These are phyloP conservation scores for Contarinia nasturtii DNA, from an alignment of 1,140 invertebrate genomes.

Conservation along the genomic window DNA sequence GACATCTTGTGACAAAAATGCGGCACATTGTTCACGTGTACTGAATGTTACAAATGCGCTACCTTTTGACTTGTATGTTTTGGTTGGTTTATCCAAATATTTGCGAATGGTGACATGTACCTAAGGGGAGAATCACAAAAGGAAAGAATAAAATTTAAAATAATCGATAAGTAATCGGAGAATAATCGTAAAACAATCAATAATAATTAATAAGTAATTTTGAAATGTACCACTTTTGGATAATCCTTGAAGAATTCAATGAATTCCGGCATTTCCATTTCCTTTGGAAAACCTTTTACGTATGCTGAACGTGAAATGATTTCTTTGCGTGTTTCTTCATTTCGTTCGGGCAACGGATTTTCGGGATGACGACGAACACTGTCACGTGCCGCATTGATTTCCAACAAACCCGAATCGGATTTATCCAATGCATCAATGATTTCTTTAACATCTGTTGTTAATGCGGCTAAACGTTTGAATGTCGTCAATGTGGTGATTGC, in stretches of 20 bases:
- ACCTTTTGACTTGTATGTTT: conserved; percentile 61
- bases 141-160: no score
- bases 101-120: conserved; percentile 59
- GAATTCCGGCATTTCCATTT: conserved; percentile 47
- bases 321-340: conserved; percentile 63
- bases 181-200: no score
- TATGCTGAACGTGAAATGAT: conserved; percentile 61
- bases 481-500: conserved; percentile 63
- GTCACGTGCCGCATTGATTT: conserved; percentile 59
- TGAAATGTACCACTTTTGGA: conserved; percentile 53
- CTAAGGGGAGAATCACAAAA: no score
- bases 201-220: no score
- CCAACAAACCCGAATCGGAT: conserved; percentile 53
- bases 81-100: conserved; percentile 41
- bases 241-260: conserved; percentile 51
- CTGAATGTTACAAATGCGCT: conserved; percentile 76
- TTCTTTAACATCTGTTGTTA: conserved; percentile 45
- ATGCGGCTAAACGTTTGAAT: conserved; percentile 66
- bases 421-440: conserved; percentile 58
- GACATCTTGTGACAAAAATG: conserved; percentile 29
- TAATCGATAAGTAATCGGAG: no score
- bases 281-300: conserved; percentile 71
- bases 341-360: conserved; percentile 64
- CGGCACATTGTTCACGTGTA: conserved; percentile 47
- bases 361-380: conserved; percentile 64